phyloP scores from a whole-genome alignment of 2,797 vertebrate species.

The Muraenolepis orangiensis region DNA sequence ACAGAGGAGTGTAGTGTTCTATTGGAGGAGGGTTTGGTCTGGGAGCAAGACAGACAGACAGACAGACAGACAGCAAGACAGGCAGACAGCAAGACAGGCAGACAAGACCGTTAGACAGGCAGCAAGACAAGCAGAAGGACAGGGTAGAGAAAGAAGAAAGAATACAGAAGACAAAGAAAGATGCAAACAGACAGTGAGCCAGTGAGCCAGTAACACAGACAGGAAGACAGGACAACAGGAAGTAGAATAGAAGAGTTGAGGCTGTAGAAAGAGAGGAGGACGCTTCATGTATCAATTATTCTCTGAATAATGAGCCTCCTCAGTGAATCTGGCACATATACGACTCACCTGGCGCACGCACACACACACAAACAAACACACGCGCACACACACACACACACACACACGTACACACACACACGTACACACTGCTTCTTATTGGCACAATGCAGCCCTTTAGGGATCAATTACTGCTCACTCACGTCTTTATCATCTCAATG shows the following conservation, averaged over 20 bases:
- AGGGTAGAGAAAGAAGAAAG: background rate
- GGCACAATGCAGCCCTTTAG: conserved; percentile 53
- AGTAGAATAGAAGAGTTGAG: background rate
- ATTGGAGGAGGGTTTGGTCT: background rate
- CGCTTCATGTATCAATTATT: conserved; percentile 21
- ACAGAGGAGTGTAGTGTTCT: background rate
- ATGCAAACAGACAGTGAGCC: no score
- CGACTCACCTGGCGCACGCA: conserved; percentile 41
- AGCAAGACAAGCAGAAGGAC: background rate
- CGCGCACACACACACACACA: conserved; percentile 19
- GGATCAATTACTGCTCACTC: conserved; percentile 62
- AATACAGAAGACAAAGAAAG: conserved; percentile 1
- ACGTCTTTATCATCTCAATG: conserved; percentile 54
- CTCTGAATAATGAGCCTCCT: conserved; percentile 50
- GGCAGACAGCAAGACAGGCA: background rate
- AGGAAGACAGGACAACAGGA: background rate
- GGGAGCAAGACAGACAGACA: background rate
- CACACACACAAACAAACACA: conserved; percentile 21
- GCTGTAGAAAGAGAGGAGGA: background rate
- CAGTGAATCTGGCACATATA: conserved; percentile 45
- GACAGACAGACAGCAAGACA: background rate
- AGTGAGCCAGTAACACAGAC: background rate
- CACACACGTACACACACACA: conserved; percentile 11
- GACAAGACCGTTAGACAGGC: background rate
- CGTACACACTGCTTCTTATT: conserved; percentile 16